Evolutionary conservation across 2,888 invertebrate species (phyloP), one percentile per base, ranked within the genome.

Genomic region (Selenia dentaria): DNA sequence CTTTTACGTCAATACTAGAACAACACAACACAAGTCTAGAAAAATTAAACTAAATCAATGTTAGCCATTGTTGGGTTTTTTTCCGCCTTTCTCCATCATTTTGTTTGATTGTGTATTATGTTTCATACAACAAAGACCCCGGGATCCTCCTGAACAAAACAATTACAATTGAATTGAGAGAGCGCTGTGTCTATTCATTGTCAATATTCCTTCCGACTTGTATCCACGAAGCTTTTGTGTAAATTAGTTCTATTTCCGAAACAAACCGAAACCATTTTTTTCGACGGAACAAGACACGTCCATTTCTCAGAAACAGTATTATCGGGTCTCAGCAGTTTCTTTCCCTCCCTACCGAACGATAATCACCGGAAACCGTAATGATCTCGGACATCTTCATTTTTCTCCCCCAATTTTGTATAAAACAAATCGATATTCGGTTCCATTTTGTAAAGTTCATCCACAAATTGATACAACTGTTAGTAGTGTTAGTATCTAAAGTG

Each of bases 341-440:
- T 46, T 42, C 36, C 45, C 31, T 25, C 35, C 44, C 43, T 27
- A 40, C 48, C 51, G 45, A 31, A 54, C 60, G 60, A 70, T 69
- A 67, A 70, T 69, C 64, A 70, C 65, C 64, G 59, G 58, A 57
- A 61, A 53, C 59, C 37, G 60, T 66, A 69, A 71, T 67, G 64
- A 70, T 62, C 56, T 48, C 60, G 49, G 63, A 62, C 59, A 48
- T 60, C 63, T 63, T 63, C 45, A 60, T 64, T 67, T 69, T 67
- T 67, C 61, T 58, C 63, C 54, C 57, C 57, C 42, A 32, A n/a
- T n/a, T n/a, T 45, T 48, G 54, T 56, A 28, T 24, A 33, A 48
- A 53, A 47, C 44, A 59, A 59, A 53, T 57, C 56, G 52, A 59
- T 65, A 59, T 45, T 47, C 42, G 29, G 36, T 34, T 45, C 34